These are phyloP conservation scores for Prionailurus viverrinus DNA, from an alignment of 2,113 vertebrate genomes.

Conservation along the genomic window DNA sequence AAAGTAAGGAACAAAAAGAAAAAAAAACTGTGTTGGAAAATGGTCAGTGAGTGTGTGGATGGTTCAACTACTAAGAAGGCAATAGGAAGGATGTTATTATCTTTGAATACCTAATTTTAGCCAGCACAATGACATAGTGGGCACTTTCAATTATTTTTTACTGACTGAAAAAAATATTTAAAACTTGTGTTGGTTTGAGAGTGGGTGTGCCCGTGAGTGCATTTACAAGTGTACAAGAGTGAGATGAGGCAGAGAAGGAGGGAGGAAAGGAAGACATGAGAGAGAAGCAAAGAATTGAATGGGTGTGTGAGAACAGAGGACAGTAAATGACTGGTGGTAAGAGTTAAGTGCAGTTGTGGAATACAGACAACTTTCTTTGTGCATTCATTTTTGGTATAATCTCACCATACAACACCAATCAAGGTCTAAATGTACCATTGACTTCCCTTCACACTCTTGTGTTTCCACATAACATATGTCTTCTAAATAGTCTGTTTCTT, in stretches of 20 bases:
- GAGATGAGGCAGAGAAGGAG: background rate
- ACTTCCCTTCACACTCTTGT: background rate
- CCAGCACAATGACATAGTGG: background rate
- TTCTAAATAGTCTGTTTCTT: background rate
- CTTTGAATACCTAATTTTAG: background rate
- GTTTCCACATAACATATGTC: background rate
- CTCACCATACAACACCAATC: background rate
- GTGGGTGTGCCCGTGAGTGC: background rate
- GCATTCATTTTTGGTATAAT: background rate
- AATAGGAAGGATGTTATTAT: background rate
- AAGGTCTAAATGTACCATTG: background rate
- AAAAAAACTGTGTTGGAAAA: background rate
- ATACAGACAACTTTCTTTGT: background rate
- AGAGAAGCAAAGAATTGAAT: background rate
- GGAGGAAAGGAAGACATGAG: accelerated
- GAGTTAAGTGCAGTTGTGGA: background rate
- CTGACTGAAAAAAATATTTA: background rate
- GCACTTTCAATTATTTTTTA: background rate
- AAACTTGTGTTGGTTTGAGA: background rate
- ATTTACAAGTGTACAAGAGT: background rate
- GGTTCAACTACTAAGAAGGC: background rate
- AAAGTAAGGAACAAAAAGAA: background rate
- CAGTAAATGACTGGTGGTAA: accelerated
- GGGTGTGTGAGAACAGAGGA: background rate
- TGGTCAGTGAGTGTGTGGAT: background rate